phyloP scores from a whole-genome alignment of 2,113 vertebrate species.

The Stictonetta naevosa region DNA sequence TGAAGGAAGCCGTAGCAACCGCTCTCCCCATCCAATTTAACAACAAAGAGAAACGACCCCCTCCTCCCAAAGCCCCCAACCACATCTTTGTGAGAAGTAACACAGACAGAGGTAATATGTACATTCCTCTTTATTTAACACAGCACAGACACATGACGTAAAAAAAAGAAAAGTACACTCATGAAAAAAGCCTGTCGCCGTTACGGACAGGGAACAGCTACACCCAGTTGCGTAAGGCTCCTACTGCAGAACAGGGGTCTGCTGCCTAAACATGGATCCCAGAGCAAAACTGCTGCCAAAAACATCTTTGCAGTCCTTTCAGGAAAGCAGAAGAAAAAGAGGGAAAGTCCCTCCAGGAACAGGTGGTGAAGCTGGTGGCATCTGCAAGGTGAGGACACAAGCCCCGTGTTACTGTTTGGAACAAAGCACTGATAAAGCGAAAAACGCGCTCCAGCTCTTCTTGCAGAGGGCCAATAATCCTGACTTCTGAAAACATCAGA shows the following conservation, averaged over 20 bases:
- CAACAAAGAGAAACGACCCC: too few relatives aligned
- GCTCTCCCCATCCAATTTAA: not conserved
- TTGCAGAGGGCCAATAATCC: not conserved
- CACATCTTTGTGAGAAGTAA: not conserved
- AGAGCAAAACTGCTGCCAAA: conserved; percentile 71
- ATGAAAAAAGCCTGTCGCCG: conserved; percentile 74
- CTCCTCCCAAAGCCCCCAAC: too few relatives aligned
- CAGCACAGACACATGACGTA: conserved; percentile 79
- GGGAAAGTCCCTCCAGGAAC: not conserved
- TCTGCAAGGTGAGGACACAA: not conserved
- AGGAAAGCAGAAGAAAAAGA: not conserved
- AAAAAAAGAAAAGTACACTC: conserved; percentile 75
- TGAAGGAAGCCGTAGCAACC: not conserved
- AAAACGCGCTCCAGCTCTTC: not conserved
- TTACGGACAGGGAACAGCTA: conserved; percentile 75
- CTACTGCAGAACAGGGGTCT: conserved; percentile 72
- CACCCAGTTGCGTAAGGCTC: conserved; percentile 74
- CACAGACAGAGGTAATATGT: conserved; percentile 55
- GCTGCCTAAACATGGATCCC: conserved; percentile 59
- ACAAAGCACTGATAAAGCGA: not conserved
- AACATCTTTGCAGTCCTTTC: not conserved
- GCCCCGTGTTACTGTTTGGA: not conserved
- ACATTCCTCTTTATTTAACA: conserved; percentile 86
- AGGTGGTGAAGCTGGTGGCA: not conserved
- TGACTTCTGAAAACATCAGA: not conserved